These are phyloP conservation scores for Diarsia dahlii DNA, from an alignment of 2,888 invertebrate species.

Conservation along the genomic window DNA sequence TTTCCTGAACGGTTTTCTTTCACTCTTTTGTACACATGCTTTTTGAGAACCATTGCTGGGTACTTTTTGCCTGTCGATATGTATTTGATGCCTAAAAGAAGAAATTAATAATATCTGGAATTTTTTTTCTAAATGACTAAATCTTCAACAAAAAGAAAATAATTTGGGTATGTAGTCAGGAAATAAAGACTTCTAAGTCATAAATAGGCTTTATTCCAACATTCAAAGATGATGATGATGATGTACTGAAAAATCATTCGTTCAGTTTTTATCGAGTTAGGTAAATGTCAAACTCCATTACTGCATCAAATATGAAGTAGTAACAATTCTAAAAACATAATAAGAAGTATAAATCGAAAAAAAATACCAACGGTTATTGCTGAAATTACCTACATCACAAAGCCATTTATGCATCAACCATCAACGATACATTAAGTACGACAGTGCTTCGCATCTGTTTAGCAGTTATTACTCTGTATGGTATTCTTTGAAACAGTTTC, in stretches of 20 bases:
- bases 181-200: background rate
- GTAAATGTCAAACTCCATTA: background rate
- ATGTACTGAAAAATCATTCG: background rate
- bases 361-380: no score
- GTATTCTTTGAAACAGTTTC: no score
- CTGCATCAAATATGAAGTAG: no score
- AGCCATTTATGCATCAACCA: no score
- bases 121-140: background rate
- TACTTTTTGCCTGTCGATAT: slow-evolving; percentile 73
- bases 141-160: background rate
- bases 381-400: no score
- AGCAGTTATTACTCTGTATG: no score
- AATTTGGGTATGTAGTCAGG: background rate
- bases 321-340: no score
- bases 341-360: no score
- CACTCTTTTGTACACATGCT: slow-evolving; percentile 72
- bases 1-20: slow-evolving; percentile 71
- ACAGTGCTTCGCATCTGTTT: no score
- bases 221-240: background rate
- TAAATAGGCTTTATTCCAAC: background rate
- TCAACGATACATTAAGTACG: no score
- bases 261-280: background rate
- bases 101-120: slow-evolving; percentile 31
- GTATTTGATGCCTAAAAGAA: slow-evolving; percentile 60
- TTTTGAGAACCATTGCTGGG: slow-evolving; percentile 69